phyloP scores from a whole-genome alignment of 2,113 vertebrate genomes.

The Nestor notabilis region DNA sequence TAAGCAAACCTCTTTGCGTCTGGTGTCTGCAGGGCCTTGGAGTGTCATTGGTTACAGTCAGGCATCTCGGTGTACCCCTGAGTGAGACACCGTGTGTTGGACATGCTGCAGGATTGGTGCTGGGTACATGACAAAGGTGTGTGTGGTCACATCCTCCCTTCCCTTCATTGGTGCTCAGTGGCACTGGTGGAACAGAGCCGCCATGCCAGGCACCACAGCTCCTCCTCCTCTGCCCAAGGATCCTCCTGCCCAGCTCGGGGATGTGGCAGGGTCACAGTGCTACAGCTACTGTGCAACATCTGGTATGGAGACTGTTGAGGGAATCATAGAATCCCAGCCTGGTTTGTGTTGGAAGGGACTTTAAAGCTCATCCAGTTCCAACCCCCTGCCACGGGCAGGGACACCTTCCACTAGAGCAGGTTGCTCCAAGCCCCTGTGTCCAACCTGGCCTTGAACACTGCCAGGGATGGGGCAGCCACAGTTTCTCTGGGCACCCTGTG shows the following conservation, averaged over 20 bases:
- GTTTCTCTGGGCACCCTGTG: no score
- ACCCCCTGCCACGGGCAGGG: not conserved
- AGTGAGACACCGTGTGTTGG: accelerated
- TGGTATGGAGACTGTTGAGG: accelerated
- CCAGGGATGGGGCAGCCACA: no score
- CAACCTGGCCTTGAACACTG: no score
- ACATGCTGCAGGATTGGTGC: accelerated
- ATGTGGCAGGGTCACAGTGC: accelerated
- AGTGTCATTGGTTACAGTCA: not conserved
- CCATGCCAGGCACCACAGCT: not conserved
- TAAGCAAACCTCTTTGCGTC: not conserved
- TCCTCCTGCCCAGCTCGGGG: not conserved
- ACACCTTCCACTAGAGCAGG: not conserved
- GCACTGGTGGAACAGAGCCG: not conserved
- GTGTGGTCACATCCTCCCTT: not conserved
- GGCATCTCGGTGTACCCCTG: accelerated
- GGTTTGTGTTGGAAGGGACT: not conserved
- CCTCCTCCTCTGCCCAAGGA: not conserved
- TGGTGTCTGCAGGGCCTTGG: not conserved
- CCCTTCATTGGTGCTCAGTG: accelerated
- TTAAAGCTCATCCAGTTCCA: not conserved
- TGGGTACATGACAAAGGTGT: accelerated
- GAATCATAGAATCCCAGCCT: not conserved
- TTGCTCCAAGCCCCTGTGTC: no score
- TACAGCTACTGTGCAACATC: not conserved